Conservation (phyloP, 2,797 vertebrate genomes). For the Phrynocephalus vlangalii region DNA sequence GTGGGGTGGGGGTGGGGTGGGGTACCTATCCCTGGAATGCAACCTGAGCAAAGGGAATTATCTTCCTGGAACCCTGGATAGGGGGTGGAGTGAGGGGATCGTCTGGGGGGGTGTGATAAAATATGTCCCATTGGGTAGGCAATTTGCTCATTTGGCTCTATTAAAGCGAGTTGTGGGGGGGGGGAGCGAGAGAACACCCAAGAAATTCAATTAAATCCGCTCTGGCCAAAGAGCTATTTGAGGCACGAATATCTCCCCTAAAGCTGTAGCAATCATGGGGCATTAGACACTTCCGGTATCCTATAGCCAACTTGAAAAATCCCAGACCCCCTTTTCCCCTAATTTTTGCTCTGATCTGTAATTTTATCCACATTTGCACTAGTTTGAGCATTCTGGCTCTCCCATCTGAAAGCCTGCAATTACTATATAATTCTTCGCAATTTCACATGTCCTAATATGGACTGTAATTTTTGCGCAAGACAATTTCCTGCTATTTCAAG, state of each 20-base stretch:
- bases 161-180: slow-evolving; percentile 64
- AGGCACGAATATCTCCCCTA: slow-evolving; percentile 81
- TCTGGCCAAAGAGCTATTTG: slow-evolving; percentile 81
- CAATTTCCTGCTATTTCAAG: slow-evolving; percentile 99
- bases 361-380: slow-evolving; percentile 99
- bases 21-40: slow-evolving; percentile 25
- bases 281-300: slow-evolving; percentile 92
- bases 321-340: slow-evolving; percentile 94
- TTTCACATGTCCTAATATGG: slow-evolving; percentile 99
- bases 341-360: slow-evolving; percentile 99
- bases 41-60: slow-evolving; percentile 40
- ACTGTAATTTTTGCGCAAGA: slow-evolving; percentile 99
- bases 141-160: slow-evolving; percentile 79
- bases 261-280: slow-evolving; percentile 86
- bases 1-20: slow-evolving; percentile 32
- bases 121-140: slow-evolving; percentile 72
- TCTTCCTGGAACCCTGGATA: slow-evolving; percentile 15
- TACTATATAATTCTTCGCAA: slow-evolving; percentile 99
- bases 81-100: not conserved
- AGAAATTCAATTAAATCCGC: slow-evolving; percentile 83
- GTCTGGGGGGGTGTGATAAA: slow-evolving; percentile 49
- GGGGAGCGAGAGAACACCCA: slow-evolving; percentile 59
- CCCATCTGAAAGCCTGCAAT: slow-evolving; percentile 99
- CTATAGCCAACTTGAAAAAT: slow-evolving; percentile 97
- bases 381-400: slow-evolving; percentile 99